These are phyloP conservation scores for Drosophila buzzatii DNA, from an alignment of 2,888 invertebrate genomes.

Conservation along the genomic window DNA sequence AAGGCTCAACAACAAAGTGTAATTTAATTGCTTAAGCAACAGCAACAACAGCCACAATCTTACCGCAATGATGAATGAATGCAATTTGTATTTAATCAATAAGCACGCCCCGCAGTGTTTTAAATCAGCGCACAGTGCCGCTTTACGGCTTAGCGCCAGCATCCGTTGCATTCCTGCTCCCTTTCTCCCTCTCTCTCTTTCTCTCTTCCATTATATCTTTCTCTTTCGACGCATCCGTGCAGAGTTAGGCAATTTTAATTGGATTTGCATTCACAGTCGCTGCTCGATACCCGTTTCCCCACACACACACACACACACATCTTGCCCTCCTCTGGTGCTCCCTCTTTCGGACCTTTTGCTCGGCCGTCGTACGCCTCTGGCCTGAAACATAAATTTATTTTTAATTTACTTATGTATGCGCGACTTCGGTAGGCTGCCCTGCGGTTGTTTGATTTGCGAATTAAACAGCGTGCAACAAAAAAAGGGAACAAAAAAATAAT, in stretches of 20 bases:
- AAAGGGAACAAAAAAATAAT: background rate
- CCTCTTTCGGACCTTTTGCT: slow-evolving; percentile 8
- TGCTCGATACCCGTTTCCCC: slow-evolving; percentile 27
- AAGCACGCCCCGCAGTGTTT: slow-evolving; percentile 79
- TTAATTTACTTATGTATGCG: slow-evolving; percentile 80
- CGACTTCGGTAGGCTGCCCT: slow-evolving; percentile 67
- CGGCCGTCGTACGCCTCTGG: slow-evolving; percentile 52
- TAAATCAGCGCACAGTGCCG: slow-evolving; percentile 79
- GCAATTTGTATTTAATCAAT: slow-evolving; percentile 81
- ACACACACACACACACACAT: slow-evolving; percentile 29
- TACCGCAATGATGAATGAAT: slow-evolving; percentile 71
- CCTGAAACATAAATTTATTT: slow-evolving; percentile 76
- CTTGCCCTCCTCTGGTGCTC: background rate
- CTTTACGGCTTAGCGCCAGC: slow-evolving; percentile 78
- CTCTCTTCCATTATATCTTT: background rate
- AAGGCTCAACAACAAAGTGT: slow-evolving; percentile 62
- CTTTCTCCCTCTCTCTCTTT: background rate
- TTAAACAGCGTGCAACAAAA: slow-evolving; percentile 62
- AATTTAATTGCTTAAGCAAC: slow-evolving; percentile 68
- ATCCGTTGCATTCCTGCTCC: slow-evolving; percentile 10
- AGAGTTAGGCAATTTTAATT: slow-evolving; percentile 71
- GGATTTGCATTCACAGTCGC: slow-evolving; percentile 71
- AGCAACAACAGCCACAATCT: slow-evolving; percentile 12
- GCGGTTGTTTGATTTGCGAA: slow-evolving; percentile 79
- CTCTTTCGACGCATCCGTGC: slow-evolving; percentile 8